These are phyloP conservation scores for Barypeithes pellucidus DNA, from an alignment of 2,888 invertebrate genomes.

Conservation along the genomic window DNA sequence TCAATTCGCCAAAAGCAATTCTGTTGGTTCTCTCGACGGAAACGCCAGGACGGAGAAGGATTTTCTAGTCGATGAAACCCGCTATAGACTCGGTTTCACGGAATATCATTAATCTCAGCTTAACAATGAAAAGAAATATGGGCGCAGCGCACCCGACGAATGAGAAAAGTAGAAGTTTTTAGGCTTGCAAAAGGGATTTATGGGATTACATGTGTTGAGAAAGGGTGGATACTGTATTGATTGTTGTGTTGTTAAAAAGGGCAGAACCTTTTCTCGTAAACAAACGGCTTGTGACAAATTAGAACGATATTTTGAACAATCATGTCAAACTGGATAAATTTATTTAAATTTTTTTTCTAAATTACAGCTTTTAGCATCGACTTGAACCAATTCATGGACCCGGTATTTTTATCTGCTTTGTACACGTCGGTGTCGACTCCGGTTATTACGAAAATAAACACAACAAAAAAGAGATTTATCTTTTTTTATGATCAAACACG, in stretches of 20 bases:
- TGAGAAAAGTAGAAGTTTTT: conserved; percentile 51
- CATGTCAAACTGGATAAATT: neutral
- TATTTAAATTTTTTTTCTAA: too few relatives aligned
- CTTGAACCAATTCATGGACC: too few relatives aligned
- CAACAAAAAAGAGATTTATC: too few relatives aligned
- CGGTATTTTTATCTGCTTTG: too few relatives aligned
- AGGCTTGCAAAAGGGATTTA: conserved; percentile 50
- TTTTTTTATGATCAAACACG: too few relatives aligned
- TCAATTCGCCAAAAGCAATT: conserved; percentile 51
- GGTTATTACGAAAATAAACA: too few relatives aligned
- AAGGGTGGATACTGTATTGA: conserved; percentile 33
- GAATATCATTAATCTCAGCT: conserved; percentile 54
- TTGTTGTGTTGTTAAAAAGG: conserved; percentile 27
- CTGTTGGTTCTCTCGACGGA: conserved; percentile 51
- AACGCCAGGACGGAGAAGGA: conserved; percentile 47
- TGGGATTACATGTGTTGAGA: conserved; percentile 44
- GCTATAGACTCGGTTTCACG: conserved; percentile 52
- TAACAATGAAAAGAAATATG: conserved; percentile 54
- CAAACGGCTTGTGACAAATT: conserved; percentile 1
- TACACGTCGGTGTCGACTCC: too few relatives aligned
- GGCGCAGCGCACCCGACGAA: conserved; percentile 42
- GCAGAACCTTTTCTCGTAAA: conserved; percentile 4
- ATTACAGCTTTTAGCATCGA: too few relatives aligned
- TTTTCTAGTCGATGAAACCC: conserved; percentile 53
- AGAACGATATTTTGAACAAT: neutral